These are phyloP conservation scores for Parasteatoda tepidariorum DNA, from an alignment of 1,140 invertebrate genomes.

Conservation along the genomic window DNA sequence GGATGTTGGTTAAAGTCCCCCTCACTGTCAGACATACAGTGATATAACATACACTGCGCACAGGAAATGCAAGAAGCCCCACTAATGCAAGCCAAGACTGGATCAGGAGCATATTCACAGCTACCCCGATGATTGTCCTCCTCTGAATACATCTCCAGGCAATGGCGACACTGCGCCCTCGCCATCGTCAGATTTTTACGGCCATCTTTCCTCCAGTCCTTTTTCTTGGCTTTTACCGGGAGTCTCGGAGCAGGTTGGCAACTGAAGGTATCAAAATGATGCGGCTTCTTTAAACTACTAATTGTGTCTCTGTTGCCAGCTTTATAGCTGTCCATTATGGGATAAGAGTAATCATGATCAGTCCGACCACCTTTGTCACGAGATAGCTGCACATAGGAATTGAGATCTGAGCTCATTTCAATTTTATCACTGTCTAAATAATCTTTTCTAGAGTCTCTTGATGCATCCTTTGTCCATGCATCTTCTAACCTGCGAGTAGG, in stretches of 20 bases:
- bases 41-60: constrained; percentile 89
- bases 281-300: constrained; percentile 74
- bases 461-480: constrained; percentile 49
- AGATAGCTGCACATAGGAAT: constrained; percentile 88
- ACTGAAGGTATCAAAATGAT: constrained; percentile 45
- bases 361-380: constrained; percentile 68
- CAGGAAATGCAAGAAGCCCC: constrained; percentile 81
- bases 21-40: constrained; percentile 89
- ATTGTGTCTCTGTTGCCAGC: constrained; percentile 69
- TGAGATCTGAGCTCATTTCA: constrained; percentile 72
- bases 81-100: constrained; percentile 82
- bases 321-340: constrained; percentile 74
- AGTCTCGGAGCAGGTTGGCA: constrained; percentile 67
- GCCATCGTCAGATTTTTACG: constrained; percentile 59
- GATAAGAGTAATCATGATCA: constrained; percentile 86
- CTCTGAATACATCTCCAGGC: constrained; percentile 72
- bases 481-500: constrained; percentile 2
- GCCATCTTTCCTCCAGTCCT: constrained; percentile 46
- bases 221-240: constrained; percentile 73
- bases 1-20: constrained; percentile 79
- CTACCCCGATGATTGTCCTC: constrained; percentile 84
- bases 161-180: constrained; percentile 69
- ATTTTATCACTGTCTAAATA: constrained; percentile 63
- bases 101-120: constrained; percentile 91
- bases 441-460: constrained; percentile 53